Evolutionary conservation across 2,797 vertebrate genomes (phyloP).

Genomic region (Labeo calbasu): DNA sequence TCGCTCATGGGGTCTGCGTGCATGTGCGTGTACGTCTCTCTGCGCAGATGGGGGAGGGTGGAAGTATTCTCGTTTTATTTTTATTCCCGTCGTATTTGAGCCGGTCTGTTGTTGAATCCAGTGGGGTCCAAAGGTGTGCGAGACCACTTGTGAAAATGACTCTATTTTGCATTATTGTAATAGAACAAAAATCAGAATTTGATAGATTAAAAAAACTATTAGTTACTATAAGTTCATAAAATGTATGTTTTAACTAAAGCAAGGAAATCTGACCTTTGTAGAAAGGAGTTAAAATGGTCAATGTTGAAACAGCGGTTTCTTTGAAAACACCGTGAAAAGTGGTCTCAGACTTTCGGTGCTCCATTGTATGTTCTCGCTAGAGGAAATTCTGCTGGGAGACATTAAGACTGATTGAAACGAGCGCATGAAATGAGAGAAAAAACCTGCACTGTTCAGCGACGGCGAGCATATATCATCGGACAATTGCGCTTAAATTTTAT

Average conservation of each 20-base stretch:
- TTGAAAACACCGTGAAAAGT: not conserved
- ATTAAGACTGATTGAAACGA: conserved; percentile 5
- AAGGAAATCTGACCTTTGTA: not conserved
- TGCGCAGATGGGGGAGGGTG: conserved; percentile 42
- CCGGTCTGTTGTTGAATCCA: conserved; percentile 8
- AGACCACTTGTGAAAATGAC: not conserved
- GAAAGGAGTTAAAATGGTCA: not conserved
- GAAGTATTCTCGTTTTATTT: conserved; percentile 28
- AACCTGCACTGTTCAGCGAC: not conserved
- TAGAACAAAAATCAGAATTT: not conserved
- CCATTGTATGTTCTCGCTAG: not conserved
- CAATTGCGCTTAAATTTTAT: not conserved
- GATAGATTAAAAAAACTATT: no score
- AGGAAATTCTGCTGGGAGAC: not conserved
- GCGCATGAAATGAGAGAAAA: not conserved
- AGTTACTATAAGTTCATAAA: not conserved
- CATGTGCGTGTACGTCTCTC: conserved; percentile 26
- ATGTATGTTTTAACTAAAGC: not conserved
- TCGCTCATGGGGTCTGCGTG: conserved; percentile 34
- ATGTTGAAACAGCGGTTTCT: no score
- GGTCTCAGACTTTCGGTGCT: not conserved
- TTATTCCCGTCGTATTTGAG: conserved; percentile 8
- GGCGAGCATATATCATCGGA: not conserved
- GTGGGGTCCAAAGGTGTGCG: not conserved
- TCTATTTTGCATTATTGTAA: not conserved